These are phyloP conservation scores for Hippocampus zosterae DNA, from an alignment of 2,113 vertebrate species.

Conservation along the genomic window DNA sequence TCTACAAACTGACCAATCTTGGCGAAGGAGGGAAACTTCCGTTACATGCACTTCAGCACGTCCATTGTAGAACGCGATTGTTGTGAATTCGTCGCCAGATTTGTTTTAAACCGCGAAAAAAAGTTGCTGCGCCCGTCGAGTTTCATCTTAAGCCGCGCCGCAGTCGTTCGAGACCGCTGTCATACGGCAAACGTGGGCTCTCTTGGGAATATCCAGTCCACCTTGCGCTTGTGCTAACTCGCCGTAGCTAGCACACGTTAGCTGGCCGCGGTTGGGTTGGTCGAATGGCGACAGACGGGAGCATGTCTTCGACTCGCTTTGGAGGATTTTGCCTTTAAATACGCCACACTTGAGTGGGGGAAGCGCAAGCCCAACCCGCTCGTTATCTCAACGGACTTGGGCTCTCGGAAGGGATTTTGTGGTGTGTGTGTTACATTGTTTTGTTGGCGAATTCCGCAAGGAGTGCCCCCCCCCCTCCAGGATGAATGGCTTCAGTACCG, in stretches of 20 bases:
- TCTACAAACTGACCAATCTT: constrained; percentile 43
- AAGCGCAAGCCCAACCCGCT: background rate
- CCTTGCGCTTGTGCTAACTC: constrained; percentile 35
- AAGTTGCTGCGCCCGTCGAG: constrained; percentile 2
- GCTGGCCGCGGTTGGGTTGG: background rate
- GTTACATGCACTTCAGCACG: constrained; percentile 56
- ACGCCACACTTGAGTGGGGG: background rate
- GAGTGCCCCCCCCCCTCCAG: background rate
- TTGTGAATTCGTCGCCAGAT: constrained; percentile 10
- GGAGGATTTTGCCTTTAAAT: background rate
- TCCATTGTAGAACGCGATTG: constrained; percentile 63
- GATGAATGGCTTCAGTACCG: constrained; percentile 97
- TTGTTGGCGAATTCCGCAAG: background rate
- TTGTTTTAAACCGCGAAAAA: background rate
- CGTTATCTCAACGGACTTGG: background rate
- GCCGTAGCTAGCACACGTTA: constrained; percentile 12
- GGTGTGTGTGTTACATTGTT: background rate
- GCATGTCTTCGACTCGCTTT: constrained; percentile 14
- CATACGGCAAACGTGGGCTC: background rate
- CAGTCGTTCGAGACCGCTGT: background rate
- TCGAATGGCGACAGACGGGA: background rate
- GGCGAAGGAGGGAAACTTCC: constrained; percentile 64
- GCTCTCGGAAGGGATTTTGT: background rate
- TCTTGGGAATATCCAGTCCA: constrained; percentile 12
- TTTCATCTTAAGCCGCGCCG: background rate